Percentiles rank a stretch among this genome's conserved stretches.
Conservation (phyloP, 2,888 invertebrate genomes). For the Stictocephala bisonia region DNA sequence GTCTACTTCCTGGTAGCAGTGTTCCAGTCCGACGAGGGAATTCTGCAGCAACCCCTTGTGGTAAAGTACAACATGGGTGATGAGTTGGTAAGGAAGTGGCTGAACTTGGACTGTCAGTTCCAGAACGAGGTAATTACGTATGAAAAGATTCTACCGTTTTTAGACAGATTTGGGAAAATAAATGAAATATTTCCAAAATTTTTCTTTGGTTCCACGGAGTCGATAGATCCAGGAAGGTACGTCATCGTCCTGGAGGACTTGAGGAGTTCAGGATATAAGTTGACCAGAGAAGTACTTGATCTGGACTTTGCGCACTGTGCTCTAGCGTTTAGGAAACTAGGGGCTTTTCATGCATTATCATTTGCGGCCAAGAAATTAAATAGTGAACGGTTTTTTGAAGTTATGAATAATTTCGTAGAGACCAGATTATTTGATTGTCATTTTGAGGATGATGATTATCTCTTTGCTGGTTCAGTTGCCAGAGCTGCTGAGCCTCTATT, state of each 20-base stretch:
- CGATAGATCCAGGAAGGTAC: slow-evolving; percentile 1
- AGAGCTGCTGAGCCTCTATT: slow-evolving; percentile 10
- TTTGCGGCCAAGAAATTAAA: slow-evolving; percentile 2
- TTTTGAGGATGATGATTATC: neutral
- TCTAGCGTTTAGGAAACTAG: slow-evolving; percentile 6
- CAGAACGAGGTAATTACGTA: slow-evolving; percentile 10
- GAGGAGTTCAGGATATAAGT: neutral
- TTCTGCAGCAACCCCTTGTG: neutral
- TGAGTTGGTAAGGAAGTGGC: slow-evolving; percentile 1
- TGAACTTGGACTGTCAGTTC: slow-evolving; percentile 16
- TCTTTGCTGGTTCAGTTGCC: slow-evolving; percentile 3
- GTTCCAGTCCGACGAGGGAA: neutral
- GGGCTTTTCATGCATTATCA: slow-evolving; percentile 19
- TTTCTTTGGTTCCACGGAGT: slow-evolving; percentile 6
- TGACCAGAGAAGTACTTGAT: slow-evolving; percentile 6
- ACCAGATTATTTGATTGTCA: slow-evolving; percentile 14
- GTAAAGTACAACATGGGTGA: slow-evolving; percentile 25
- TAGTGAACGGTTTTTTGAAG: neutral
- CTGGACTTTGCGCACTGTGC: slow-evolving; percentile 21
- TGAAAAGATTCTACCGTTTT: slow-evolving; percentile 22
- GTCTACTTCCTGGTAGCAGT: slow-evolving; percentile 15
- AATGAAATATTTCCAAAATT: slow-evolving; percentile 12
- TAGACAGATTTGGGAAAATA: neutral
- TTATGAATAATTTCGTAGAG: neutral
- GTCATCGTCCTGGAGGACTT: slow-evolving; percentile 9